Conservation (phyloP, 30 jellyfish, hydroid and myxozoan species). For the Aurelia aurita region DNA sequence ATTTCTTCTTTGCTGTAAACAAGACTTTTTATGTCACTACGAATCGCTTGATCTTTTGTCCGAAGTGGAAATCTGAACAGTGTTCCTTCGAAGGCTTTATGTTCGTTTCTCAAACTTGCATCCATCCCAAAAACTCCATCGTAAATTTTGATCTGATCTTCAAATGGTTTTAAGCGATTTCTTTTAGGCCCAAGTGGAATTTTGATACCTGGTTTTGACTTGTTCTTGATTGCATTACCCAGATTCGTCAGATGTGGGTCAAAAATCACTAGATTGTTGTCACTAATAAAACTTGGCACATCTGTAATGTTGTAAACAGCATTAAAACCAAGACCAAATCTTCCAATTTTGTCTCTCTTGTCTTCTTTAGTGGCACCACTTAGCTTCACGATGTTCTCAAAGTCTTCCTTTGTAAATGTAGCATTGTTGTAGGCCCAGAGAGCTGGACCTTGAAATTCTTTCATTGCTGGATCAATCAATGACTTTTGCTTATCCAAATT, state of each 20-base stretch:
- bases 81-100: constrained; percentile 60
- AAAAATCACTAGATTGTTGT: constrained; percentile 65
- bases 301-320: constrained; percentile 88
- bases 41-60: constrained; percentile 43
- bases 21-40: constrained; percentile 64
- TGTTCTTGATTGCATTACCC: constrained; percentile 73
- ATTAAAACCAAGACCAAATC: constrained; percentile 90
- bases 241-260: constrained; percentile 84
- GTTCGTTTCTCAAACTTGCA: background rate
- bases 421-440: constrained; percentile 82
- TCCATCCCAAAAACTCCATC: constrained; percentile 83
- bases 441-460: constrained; percentile 92
- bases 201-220: constrained; percentile 74
- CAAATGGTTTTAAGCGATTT: constrained; percentile 22
- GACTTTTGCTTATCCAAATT: constrained; percentile 26
- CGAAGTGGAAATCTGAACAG: constrained; percentile 84
- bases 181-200: constrained; percentile 40
- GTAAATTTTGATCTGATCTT: constrained; percentile 64
- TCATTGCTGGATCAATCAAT: constrained; percentile 69
- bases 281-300: constrained; percentile 83
- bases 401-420: constrained; percentile 64
- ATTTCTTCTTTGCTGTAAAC: constrained; percentile 59
- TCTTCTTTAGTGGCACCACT: constrained; percentile 88
- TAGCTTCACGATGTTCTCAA: constrained; percentile 76
- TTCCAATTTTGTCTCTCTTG: constrained; percentile 76